phyloP scores from a whole-genome alignment of 2,797 vertebrate genomes.

The Rousettus madagascariensis region DNA sequence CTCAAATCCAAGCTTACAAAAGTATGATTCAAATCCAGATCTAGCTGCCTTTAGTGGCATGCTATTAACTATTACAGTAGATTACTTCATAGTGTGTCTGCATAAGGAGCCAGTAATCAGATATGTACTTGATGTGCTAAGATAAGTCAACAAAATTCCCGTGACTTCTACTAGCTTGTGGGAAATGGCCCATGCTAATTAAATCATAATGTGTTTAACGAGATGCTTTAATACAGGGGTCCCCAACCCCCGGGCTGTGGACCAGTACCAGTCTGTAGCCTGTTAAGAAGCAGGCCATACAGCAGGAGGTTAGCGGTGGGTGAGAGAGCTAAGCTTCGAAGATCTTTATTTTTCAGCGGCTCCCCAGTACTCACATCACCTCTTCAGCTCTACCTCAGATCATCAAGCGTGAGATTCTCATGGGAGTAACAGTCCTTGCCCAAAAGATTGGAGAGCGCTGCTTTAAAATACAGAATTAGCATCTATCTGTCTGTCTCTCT shows the following conservation, averaged over 20 bases:
- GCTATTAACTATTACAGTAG: background rate
- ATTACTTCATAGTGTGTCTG: background rate
- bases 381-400: too few species aligned
- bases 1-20: background rate
- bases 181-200: slow-evolving; percentile 6
- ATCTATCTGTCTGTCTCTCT: background rate
- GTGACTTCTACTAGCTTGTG: background rate
- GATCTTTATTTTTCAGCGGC: too few species aligned
- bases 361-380: too few species aligned
- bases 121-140: background rate
- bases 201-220: background rate
- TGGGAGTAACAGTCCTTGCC: too few species aligned
- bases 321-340: too few species aligned
- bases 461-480: slow-evolving; percentile 25
- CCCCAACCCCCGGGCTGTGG: too few species aligned
- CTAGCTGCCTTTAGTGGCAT: background rate
- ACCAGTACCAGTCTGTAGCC: too few species aligned
- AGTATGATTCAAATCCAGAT: background rate
- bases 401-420: too few species aligned
- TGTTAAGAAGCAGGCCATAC: too few species aligned
- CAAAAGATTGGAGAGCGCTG: too few species aligned
- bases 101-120: background rate
- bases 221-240: background rate
- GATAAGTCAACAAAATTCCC: slow-evolving; percentile 17
- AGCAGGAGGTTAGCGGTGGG: too few species aligned